These are phyloP conservation scores for Marronus borbonicus DNA, from an alignment of 2,888 invertebrate species.

Conservation along the genomic window DNA sequence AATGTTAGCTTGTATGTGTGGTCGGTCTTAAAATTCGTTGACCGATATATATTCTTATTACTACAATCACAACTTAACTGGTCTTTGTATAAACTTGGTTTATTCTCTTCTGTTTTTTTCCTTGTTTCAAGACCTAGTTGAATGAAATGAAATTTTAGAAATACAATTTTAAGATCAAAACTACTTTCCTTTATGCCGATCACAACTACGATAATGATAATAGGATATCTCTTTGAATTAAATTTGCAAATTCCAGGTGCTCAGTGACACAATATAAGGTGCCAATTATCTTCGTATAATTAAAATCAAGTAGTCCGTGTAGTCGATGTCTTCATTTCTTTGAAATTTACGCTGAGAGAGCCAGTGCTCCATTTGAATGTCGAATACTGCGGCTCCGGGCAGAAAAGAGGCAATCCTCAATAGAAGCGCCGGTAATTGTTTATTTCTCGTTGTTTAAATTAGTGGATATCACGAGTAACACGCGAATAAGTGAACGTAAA, in stretches of 20 bases:
- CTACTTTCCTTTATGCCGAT: too few relatives aligned
- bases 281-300: constrained; percentile 35
- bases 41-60: too few relatives aligned
- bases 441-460: constrained; percentile 49
- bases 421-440: constrained; percentile 41
- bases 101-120: too few relatives aligned
- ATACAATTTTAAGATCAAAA: too few relatives aligned
- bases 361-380: constrained; percentile 8
- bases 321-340: constrained; percentile 38
- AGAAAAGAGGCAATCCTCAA: constrained; percentile 23
- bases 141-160: too few relatives aligned
- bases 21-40: neutral
- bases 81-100: too few relatives aligned
- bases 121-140: too few relatives aligned
- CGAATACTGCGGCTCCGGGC: neutral
- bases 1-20: neutral
- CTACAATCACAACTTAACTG: too few relatives aligned
- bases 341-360: constrained; percentile 1
- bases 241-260: neutral
- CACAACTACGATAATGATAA: neutral
- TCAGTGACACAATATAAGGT: constrained; percentile 18
- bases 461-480: constrained; percentile 28
- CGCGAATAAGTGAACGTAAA: constrained; percentile 51
- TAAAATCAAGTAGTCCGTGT: constrained; percentile 43
- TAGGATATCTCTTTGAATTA: neutral